Percentiles rank a stretch among this genome's conserved stretches.
phyloP scores from a whole-genome alignment of 1,140 invertebrate genomes.

The Samia ricini region DNA sequence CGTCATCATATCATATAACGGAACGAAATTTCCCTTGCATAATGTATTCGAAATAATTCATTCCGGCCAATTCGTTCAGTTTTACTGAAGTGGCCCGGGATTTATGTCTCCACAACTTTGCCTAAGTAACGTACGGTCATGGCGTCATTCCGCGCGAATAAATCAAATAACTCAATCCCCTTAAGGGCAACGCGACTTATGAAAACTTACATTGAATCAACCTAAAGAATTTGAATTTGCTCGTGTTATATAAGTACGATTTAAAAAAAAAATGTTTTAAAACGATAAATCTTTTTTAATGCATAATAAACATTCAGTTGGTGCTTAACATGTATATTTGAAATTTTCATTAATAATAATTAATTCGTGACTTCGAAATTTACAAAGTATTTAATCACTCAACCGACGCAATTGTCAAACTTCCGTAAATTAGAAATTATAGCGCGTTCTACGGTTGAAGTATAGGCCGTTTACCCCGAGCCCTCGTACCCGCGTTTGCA shows the following conservation, averaged over 20 bases:
- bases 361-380: too few relatives aligned
- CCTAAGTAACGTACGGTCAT: slow-evolving; percentile 34
- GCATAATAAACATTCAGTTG: too few relatives aligned
- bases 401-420: too few relatives aligned
- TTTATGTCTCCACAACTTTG: slow-evolving; percentile 50
- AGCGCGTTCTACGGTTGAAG: too few relatives aligned
- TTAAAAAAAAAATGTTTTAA: too few relatives aligned
- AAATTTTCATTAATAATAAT: too few relatives aligned
- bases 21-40: slow-evolving; percentile 27
- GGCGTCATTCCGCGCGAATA: slow-evolving; percentile 38
- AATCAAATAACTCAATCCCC: slow-evolving; percentile 34
- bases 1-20: slow-evolving; percentile 19
- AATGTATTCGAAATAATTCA: slow-evolving; percentile 52
- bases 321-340: too few relatives aligned
- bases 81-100: slow-evolving; percentile 40
- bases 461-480: too few relatives aligned
- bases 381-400: too few relatives aligned
- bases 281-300: too few relatives aligned
- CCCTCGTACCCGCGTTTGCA: too few relatives aligned
- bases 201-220: background rate
- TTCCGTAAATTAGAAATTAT: too few relatives aligned
- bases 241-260: background rate
- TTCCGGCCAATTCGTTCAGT: slow-evolving; percentile 43
- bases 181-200: background rate
- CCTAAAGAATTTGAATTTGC: background rate